Base-by-base conservation (phyloP, 2,888 invertebrate species). In the Tetrapedia diversipes region DNA sequence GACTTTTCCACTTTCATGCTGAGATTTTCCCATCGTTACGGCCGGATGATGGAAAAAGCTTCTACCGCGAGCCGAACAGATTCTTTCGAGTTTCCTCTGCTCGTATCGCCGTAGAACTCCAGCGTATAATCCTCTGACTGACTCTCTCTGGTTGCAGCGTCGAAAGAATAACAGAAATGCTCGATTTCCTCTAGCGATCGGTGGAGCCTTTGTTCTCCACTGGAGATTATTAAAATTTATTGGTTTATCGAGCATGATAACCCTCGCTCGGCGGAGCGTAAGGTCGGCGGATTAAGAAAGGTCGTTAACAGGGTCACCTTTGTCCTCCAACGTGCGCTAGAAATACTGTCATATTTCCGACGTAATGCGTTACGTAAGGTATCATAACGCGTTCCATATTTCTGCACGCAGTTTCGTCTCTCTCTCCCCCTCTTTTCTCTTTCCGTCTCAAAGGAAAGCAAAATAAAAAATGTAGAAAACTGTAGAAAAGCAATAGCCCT, bases 301-400 rank as follows among this genome's bases (percentile, higher is more conserved):
- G 72, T 79, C 67, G 77, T 77, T 77, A 67, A 77, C 78, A 64
- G 77, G 60, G 61, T 77, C 77, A 64, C 71, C 77, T 77, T 67
- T 57, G 24, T 59, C 57, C 27, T 53, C 24, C 39, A 32, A 22
- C 54, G 47, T 24, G 27, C 34, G 37, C 51, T 51, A 43, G 64
- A 63, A 66, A 77, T 71, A 66, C 66, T 57, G 24, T 39, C 45
- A 57, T 43, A 45, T 51, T 47, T 56, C 29, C 56, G 11, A 43
- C 8, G 47, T 29, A 45, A 53, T 14, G 32, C 59, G 49, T 61
- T 71, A 34, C 66, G 14, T 65, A 69, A 65, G 45, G 16, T 47
- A 14, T 14, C 45, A 34, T 10, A 47, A 54, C 54, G 16, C 29
- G 8, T 24, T 2, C 24, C 8, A 24, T 43, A 51, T 49, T 60